Evolutionary conservation across 2,113 vertebrate species (phyloP).

Genomic region (Okapia johnstoni): DNA sequence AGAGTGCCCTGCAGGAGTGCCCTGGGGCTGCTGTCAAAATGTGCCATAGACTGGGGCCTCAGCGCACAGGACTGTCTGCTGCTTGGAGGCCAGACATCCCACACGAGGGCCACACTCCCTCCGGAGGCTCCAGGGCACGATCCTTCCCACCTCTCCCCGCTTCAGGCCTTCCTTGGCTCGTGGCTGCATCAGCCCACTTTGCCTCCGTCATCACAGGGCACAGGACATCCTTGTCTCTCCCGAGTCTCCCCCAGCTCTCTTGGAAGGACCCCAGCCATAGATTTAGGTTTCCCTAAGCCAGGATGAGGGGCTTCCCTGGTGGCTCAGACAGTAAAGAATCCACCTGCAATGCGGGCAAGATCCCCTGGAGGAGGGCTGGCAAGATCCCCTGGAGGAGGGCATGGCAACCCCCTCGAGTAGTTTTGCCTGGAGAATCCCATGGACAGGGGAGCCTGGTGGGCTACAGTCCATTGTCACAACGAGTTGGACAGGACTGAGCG

Average conservation of each 20-base stretch:
- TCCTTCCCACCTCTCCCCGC: not conserved
- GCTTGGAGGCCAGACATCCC: not conserved
- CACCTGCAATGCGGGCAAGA: not conserved
- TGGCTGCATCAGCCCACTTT: not conserved
- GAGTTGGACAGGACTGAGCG: not conserved
- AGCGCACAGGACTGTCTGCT: not conserved
- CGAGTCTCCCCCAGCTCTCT: not conserved
- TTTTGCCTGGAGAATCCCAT: not conserved
- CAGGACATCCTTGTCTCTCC: not conserved
- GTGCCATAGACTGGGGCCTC: not conserved
- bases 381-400: not conserved
- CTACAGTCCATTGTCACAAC: not conserved
- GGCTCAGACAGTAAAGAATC: not conserved
- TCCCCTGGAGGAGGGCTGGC: not conserved
- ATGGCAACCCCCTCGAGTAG: not conserved
- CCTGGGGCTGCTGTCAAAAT: not conserved
- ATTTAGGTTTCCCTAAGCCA: not conserved
- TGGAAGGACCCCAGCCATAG: not conserved
- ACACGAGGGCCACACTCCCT: rapidly evolving
- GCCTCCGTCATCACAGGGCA: not conserved
- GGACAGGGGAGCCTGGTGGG: not conserved
- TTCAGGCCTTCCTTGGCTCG: rapidly evolving
- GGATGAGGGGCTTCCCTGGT: not conserved
- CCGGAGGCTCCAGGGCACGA: not conserved
- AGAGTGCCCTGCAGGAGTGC: not conserved